phyloP scores from a whole-genome alignment of 2,797 vertebrate species.

The Hephaestus fuliginosus region DNA sequence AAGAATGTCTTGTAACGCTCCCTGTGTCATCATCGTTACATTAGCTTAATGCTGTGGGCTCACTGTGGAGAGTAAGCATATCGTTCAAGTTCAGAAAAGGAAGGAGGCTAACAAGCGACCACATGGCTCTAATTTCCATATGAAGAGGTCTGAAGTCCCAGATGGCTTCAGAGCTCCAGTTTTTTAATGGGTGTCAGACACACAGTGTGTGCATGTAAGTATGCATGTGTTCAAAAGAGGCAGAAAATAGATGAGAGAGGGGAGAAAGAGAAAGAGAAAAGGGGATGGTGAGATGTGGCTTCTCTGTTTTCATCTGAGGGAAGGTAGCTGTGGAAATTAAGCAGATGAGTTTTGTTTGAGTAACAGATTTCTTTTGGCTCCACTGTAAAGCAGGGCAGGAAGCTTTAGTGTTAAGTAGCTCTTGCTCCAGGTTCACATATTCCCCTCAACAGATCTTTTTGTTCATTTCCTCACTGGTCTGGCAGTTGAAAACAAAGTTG shows the following conservation, averaged over 20 bases:
- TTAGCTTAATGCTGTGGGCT: conserved; percentile 30
- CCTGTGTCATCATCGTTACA: conserved; percentile 29
- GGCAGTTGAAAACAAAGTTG: conserved; percentile 24
- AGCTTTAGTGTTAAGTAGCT: conserved; percentile 9
- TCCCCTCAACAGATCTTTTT: conserved; percentile 1
- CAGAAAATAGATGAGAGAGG: conserved; percentile 23
- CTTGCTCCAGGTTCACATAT: conserved; percentile 15
- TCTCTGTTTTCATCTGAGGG: conserved; percentile 13
- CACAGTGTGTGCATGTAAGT: conserved; percentile 38
- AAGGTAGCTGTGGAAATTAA: conserved; percentile 1
- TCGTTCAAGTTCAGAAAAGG: conserved; percentile 50
- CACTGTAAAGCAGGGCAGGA: not conserved
- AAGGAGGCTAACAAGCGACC: conserved; percentile 64
- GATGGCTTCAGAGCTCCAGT: conserved; percentile 61
- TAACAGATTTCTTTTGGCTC: not conserved
- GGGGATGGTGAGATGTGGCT: not conserved
- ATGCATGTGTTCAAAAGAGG: conserved; percentile 31
- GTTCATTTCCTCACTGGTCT: conserved; percentile 21
- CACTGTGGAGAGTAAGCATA: conserved; percentile 48
- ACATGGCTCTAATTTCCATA: conserved; percentile 76
- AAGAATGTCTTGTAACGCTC: conserved; percentile 24
- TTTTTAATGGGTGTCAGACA: conserved; percentile 66
- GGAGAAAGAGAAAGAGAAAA: not conserved
- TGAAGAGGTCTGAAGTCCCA: conserved; percentile 65
- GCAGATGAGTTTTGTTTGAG: not conserved